Evolutionary conservation across 2,113 vertebrate species (phyloP).

Genomic region (Speoplatyrhinus poulsoni): DNA sequence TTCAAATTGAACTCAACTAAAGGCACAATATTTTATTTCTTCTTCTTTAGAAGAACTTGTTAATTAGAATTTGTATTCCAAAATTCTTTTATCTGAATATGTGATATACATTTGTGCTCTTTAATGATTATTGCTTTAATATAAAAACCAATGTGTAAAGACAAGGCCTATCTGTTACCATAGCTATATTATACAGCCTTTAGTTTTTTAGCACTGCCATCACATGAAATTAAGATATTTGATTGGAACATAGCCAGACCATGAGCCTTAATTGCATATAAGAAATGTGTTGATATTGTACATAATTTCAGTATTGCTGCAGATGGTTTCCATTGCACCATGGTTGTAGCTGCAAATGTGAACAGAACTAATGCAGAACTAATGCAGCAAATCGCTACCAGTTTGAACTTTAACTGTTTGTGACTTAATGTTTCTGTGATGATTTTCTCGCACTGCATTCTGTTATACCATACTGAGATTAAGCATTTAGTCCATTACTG

Average conservation of each 20-base stretch:
- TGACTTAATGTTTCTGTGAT: slow-evolving; percentile 14
- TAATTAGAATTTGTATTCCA: not conserved
- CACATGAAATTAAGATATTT: slow-evolving; percentile 3
- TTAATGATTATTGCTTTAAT: slow-evolving; percentile 15
- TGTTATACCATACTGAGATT: too few species aligned
- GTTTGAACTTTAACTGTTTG: slow-evolving; percentile 11
- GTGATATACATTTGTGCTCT: slow-evolving; percentile 20
- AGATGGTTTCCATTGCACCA: too few species aligned
- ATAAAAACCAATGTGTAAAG: slow-evolving; percentile 1
- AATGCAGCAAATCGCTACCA: not conserved
- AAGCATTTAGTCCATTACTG: too few species aligned
- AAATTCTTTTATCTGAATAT: slow-evolving; percentile 23
- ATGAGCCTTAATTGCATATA: not conserved
- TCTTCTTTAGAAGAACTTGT: not conserved
- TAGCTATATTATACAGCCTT: slow-evolving; percentile 30
- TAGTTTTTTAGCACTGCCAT: slow-evolving; percentile 14
- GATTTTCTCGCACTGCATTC: slow-evolving; percentile 1
- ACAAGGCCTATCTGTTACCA: not conserved
- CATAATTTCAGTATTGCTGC: too few species aligned
- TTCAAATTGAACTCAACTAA: slow-evolving; percentile 35
- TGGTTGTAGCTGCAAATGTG: slow-evolving; percentile 19
- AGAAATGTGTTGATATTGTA: too few species aligned
- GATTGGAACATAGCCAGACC: not conserved
- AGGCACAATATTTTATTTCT: slow-evolving; percentile 15
- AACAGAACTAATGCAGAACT: not conserved